Conservation (phyloP, 2,113 vertebrate species). For the Brachyhypopomus gauderio region DNA sequence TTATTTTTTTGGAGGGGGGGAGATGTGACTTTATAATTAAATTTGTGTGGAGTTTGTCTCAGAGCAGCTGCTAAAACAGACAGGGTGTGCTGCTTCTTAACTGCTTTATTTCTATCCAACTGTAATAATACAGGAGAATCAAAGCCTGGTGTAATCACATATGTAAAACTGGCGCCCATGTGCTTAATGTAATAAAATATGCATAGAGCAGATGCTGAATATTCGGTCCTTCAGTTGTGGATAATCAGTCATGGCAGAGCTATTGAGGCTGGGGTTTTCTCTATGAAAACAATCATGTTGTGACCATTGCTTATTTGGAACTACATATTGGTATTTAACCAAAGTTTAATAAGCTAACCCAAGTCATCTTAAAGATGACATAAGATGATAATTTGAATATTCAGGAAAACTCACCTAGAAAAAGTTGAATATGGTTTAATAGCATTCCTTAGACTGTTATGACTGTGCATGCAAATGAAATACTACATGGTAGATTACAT, state of each 20-base stretch:
- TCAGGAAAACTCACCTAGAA: not conserved
- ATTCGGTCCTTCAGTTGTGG: not conserved
- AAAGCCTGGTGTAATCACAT: not conserved
- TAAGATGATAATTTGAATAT: conserved; percentile 12
- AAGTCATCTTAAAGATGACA: not conserved
- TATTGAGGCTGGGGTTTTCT: not conserved
- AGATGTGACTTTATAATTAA: no score
- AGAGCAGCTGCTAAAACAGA: conserved; percentile 8
- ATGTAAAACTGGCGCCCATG: conserved; percentile 6
- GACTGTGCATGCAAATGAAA: no score
- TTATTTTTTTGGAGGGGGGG: no score
- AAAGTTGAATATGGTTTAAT: not conserved
- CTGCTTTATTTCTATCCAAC: conserved; percentile 8
- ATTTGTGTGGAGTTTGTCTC: not conserved
- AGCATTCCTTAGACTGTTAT: not conserved
- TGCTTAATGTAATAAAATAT: conserved; percentile 8
- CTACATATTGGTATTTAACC: conserved; percentile 4
- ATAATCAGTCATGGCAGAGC: not conserved
- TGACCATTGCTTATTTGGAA: not conserved
- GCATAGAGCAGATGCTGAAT: not conserved
- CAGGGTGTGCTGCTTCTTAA: not conserved
- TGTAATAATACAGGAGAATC: conserved; percentile 16
- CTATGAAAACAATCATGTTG: not conserved
- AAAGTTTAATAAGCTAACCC: conserved; percentile 21
- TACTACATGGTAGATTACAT: no score